Evolutionary conservation across 2,113 vertebrate genomes (phyloP), one percentile per base, ranked within the genome.

Genomic region (Chrysochloris asiatica): DNA sequence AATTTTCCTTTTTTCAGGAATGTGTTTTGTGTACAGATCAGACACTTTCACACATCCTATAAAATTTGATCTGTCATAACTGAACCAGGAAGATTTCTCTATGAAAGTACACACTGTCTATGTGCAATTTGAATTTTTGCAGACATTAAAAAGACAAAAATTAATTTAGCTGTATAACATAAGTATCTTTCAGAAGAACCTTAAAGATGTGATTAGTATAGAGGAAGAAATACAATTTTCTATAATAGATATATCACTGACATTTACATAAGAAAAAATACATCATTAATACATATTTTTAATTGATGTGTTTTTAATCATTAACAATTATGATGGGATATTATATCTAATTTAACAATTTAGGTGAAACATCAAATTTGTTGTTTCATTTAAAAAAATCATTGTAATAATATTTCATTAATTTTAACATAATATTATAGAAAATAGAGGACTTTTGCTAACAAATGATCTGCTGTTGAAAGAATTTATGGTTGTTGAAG

Each of bases 101-200:
- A 26, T 16, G 12, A 17, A 5, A n/a, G 78, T 69, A 3, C 19
- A 47, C 69, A 95, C 72, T 38, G 6, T 67, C 59, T 36, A 71
- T 80, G 0, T 90, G 50, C 85, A n/a, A 0, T 96, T 96, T 95
- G 93, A 56, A 93, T 94, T 95, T 96, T 69, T 92, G 19, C 47
- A 30, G 6, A 6, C 36, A 76, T 94, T 92, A 95, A 52, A 28
- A 33, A 69, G n/a, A 83, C 56, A 94, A 94, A 78, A 0, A 76
- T 61, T 0, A 54, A 54, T 91, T 83, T 92, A 86, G 4, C 82
- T 78, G 22, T 52, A 88, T 94, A 48, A 76, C 9, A 63, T n/a
- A 90, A 80, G 45, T 38, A 61, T 36, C 21, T 86, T 90, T 80
- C 48, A 24, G 78, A 82, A 63, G n/a, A 90, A 47, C 12, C 36